Evolutionary conservation across 1,140 invertebrate genomes (phyloP).

Genomic region (Pinna nobilis): DNA sequence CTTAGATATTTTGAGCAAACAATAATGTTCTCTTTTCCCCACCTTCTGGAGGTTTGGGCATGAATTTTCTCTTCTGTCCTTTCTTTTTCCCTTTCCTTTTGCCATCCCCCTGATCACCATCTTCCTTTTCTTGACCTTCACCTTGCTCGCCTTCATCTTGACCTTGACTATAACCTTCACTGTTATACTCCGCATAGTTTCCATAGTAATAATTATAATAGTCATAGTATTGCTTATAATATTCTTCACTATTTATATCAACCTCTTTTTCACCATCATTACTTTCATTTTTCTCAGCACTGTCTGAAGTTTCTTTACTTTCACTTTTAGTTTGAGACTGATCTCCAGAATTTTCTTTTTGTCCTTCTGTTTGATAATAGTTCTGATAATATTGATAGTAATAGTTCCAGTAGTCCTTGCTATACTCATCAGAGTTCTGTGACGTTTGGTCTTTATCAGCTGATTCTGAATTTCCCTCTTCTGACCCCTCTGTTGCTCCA

Average conservation of each 20-base stretch:
- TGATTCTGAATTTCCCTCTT: conserved; percentile 10
- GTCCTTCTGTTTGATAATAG: conserved; percentile 46
- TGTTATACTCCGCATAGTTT: conserved; percentile 41
- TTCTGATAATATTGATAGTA: conserved; percentile 41
- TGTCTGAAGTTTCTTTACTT: conserved; percentile 23
- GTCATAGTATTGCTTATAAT: conserved; percentile 42
- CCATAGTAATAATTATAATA: conserved; percentile 56
- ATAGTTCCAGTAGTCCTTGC: not conserved
- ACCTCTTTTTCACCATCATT: conserved; percentile 15
- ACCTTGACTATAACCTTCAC: conserved; percentile 31
- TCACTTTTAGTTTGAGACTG: conserved; percentile 16
- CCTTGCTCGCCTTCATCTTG: conserved; percentile 52
- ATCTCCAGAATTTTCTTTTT: conserved; percentile 13
- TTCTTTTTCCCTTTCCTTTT: conserved; percentile 72
- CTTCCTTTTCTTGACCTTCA: conserved; percentile 41
- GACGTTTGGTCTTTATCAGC: not conserved
- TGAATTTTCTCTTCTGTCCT: conserved; percentile 64
- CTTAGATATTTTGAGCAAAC: not conserved
- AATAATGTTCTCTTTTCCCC: not conserved
- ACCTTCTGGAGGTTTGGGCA: conserved; percentile 13
- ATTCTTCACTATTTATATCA: conserved; percentile 42
- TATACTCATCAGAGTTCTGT: not conserved
- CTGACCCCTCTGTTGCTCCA: conserved; percentile 76
- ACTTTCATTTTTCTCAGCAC: conserved; percentile 6
- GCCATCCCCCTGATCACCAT: not conserved